phyloP scores from a whole-genome alignment of 92 coral and sea anemone species.

The Zoanthus sansibaricus region DNA sequence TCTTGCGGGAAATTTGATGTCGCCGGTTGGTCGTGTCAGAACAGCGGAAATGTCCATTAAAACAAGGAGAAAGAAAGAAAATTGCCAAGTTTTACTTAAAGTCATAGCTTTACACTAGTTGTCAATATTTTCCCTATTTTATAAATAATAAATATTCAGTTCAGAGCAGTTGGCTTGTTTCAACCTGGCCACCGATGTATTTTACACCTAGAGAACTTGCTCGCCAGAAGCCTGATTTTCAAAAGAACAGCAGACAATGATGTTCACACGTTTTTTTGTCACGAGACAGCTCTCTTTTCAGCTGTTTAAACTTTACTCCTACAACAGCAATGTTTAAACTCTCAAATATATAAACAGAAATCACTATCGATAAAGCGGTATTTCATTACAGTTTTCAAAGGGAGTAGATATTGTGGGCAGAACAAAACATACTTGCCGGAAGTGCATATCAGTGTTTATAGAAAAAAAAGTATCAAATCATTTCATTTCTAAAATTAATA shows the following conservation, averaged over 20 bases:
- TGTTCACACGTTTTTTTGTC: slow-evolving; percentile 28
- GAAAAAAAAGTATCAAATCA: not conserved
- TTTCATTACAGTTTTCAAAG: slow-evolving; percentile 22
- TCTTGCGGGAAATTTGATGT: not conserved
- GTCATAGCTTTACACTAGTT: not conserved
- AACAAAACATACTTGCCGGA: not conserved
- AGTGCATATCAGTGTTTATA: not conserved
- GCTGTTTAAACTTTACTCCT: slow-evolving; percentile 30
- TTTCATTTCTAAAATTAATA: no score
- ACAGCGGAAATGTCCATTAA: not conserved
- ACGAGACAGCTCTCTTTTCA: slow-evolving; percentile 29
- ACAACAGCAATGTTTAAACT: not conserved
- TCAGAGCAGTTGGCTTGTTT: not conserved
- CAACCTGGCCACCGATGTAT: not conserved
- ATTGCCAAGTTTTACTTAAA: not conserved
- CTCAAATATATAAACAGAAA: slow-evolving; percentile 20
- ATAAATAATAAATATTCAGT: not conserved
- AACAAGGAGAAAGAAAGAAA: not conserved
- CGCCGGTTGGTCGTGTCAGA: not conserved
- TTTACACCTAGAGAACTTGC: not conserved
- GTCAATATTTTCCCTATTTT: not conserved
- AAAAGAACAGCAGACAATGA: not conserved
- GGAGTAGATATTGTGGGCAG: not conserved
- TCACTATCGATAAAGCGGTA: slow-evolving; percentile 4
- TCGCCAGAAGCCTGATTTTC: not conserved